A percentile compares a stretch with the other conserved stretches of the same genome.
Conservation (phyloP, 35 echinoderm and acorn worm genomes). For the Apostichopus japonicus region DNA sequence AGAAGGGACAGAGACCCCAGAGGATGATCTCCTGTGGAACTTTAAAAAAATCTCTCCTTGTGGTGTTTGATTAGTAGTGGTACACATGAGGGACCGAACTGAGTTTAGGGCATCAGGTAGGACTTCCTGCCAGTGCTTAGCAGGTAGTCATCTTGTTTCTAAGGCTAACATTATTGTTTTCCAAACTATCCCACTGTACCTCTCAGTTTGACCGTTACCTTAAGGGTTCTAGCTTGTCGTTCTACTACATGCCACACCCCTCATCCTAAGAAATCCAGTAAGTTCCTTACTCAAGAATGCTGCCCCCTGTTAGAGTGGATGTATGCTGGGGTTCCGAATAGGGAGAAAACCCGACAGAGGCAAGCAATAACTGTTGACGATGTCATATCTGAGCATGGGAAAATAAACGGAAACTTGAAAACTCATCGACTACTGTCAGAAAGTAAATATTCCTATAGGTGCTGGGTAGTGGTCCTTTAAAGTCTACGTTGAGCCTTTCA, state of each 20-base stretch:
- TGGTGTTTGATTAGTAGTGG: constrained; percentile 42
- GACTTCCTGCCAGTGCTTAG: constrained; percentile 54
- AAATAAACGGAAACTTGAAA: constrained; percentile 56
- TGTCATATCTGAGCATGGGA: constrained; percentile 55
- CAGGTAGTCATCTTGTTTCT: constrained; percentile 43
- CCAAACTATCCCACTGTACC: constrained; percentile 57
- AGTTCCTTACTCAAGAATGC: constrained; percentile 60
- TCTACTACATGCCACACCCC: constrained; percentile 58
- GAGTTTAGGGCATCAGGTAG: constrained; percentile 46
- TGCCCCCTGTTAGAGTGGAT: constrained; percentile 45
- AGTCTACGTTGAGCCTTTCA: constrained; percentile 49
- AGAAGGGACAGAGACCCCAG: background rate
- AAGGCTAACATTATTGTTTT: constrained; percentile 55
- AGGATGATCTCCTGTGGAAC: constrained; percentile 34
- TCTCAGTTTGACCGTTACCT: background rate
- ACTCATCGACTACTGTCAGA: constrained; percentile 54
- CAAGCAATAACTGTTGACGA: constrained; percentile 55
- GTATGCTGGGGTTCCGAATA: constrained; percentile 58
- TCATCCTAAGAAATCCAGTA: constrained; percentile 36
- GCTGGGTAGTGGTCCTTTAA: constrained; percentile 55
- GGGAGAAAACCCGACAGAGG: constrained; percentile 50
- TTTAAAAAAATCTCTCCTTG: constrained; percentile 28
- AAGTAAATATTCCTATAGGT: constrained; percentile 51
- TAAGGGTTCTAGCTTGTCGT: constrained; percentile 52
- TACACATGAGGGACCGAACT: constrained; percentile 50